Conservation (phyloP, 2,888 invertebrate species). For the Xanthorhoe designata region DNA sequence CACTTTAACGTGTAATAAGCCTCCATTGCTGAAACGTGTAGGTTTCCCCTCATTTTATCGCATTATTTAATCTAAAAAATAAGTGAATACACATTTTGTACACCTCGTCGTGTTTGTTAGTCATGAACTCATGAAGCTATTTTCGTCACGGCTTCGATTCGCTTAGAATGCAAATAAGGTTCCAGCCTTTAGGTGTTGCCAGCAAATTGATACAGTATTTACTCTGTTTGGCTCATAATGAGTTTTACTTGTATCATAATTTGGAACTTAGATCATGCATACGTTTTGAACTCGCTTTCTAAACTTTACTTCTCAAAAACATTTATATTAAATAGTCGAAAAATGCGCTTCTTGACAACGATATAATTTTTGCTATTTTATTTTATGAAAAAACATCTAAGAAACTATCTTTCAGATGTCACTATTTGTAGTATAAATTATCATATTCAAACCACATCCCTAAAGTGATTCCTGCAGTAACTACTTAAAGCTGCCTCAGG, state of each 20-base stretch:
- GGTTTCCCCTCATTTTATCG: too few species aligned
- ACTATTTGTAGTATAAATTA: too few species aligned
- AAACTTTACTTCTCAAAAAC: too few species aligned
- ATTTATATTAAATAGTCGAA: too few species aligned
- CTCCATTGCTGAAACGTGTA: too few species aligned
- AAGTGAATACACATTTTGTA: neutral
- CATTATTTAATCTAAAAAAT: too few species aligned
- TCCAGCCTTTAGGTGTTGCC: constrained; percentile 22
- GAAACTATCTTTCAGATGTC: too few species aligned
- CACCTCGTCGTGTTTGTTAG: neutral
- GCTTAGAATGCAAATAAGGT: constrained; percentile 40
- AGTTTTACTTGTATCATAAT: neutral
- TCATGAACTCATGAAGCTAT: neutral
- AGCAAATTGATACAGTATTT: constrained; percentile 32
- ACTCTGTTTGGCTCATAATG: constrained; percentile 9
- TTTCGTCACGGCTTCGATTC: constrained; percentile 17
- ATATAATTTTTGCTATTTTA: too few species aligned
- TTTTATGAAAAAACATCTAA: neutral
- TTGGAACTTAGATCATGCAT: neutral
- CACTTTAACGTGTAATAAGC: too few species aligned
- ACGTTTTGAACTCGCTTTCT: neutral
- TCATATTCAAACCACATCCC: neutral
- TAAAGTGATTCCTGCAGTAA: neutral
- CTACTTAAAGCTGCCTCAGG: neutral
- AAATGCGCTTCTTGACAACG: too few species aligned